Conservation (phyloP, 2,797 vertebrate species). For the Eurystomus glaucurus region DNA sequence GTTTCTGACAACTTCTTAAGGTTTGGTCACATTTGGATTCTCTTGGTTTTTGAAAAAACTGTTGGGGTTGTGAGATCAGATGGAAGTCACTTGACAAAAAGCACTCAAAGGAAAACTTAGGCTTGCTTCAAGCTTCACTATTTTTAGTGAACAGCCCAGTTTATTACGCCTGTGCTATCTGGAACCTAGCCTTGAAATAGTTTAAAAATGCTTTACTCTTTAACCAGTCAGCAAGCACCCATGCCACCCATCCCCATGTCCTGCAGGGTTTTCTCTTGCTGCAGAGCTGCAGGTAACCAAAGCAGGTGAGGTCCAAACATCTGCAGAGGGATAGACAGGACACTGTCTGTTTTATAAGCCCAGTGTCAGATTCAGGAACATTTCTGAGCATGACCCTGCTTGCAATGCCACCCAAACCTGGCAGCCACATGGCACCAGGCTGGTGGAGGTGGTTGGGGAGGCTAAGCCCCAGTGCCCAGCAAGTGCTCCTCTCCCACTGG, state of each 20-base stretch:
- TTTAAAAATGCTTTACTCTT: not conserved
- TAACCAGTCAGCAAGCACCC: not conserved
- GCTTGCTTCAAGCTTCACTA: not conserved
- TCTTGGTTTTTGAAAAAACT: not conserved
- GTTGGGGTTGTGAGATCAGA: not conserved
- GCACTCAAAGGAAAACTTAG: not conserved
- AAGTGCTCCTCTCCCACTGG: fast-evolving
- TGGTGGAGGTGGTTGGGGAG: fast-evolving
- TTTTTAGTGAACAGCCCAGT: not conserved
- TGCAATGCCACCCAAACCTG: not conserved
- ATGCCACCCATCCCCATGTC: fast-evolving
- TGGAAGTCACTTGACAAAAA: not conserved
- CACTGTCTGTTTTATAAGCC: not conserved
- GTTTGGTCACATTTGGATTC: not conserved
- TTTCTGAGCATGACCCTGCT: not conserved
- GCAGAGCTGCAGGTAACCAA: not conserved
- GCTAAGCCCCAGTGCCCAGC: not conserved
- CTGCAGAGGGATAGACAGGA: not conserved
- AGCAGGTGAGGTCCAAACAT: not conserved
- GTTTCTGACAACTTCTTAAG: not conserved
- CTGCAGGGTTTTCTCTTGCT: fast-evolving
- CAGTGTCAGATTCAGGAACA: not conserved
- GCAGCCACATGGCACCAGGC: not conserved
- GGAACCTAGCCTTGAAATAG: not conserved
- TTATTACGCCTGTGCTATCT: not conserved